A percentile compares a stretch with the other conserved stretches of the same genome.
Conservation (phyloP, 1,140 invertebrate species). For the Drosophila grimshawi region DNA sequence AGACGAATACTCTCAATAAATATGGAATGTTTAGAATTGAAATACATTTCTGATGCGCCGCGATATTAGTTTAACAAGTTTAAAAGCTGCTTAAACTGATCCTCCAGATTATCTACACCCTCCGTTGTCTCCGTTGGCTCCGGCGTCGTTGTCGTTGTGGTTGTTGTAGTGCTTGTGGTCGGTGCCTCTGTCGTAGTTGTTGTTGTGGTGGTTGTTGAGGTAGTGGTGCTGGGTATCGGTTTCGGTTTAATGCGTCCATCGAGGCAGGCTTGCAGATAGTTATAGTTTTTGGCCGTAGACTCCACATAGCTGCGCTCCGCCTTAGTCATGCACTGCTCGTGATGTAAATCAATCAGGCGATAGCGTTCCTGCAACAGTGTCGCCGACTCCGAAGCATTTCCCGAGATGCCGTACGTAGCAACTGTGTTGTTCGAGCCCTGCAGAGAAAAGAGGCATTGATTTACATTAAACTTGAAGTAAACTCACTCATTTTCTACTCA, state of each 20-base stretch:
- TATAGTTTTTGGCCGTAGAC: conserved; percentile 67
- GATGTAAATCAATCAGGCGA: conserved; percentile 66
- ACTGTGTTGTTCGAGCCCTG: conserved; percentile 78
- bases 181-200: conserved; percentile 52
- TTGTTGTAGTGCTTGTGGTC: conserved; percentile 53
- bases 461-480: not conserved
- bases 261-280: conserved; percentile 70
- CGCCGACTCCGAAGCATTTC: conserved; percentile 72
- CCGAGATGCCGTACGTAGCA: conserved; percentile 73
- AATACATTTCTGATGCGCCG: conserved; percentile 10
- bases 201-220: conserved; percentile 45
- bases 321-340: conserved; percentile 61
- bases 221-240: conserved; percentile 41
- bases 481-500: conserved; percentile 35
- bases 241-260: conserved; percentile 63
- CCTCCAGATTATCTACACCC: conserved; percentile 48
- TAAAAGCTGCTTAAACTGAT: conserved; percentile 73
- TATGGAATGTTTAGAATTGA: conserved; percentile 5
- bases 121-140: conserved; percentile 34
- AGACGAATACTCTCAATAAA: too few species aligned
- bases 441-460: not conserved
- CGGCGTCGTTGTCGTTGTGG: conserved; percentile 8
- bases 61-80: conserved; percentile 72
- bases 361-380: conserved; percentile 74
- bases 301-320: conserved; percentile 70